Conservation (phyloP, 2,113 vertebrate genomes). For the Peromyscus leucopus region DNA sequence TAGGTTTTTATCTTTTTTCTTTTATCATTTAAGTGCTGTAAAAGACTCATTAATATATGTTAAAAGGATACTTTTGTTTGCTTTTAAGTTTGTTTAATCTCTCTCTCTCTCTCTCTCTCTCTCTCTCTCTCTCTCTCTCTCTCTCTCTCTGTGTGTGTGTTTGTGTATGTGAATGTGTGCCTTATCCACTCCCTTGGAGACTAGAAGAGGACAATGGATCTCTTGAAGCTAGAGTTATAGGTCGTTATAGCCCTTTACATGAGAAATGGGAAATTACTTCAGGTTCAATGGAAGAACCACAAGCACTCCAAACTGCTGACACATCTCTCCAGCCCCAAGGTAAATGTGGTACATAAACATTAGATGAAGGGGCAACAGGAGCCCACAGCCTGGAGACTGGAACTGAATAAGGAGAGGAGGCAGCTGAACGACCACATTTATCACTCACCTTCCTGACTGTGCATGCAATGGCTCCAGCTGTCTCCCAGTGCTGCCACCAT, state of each 20-base stretch:
- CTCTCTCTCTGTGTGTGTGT: neutral
- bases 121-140: too few species aligned
- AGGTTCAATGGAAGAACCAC: neutral
- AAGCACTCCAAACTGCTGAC: neutral
- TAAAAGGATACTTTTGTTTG: neutral
- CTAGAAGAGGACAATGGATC: neutral
- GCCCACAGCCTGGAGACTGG: neutral
- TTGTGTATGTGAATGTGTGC: fast-evolving
- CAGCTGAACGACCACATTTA: neutral
- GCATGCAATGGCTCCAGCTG: neutral
- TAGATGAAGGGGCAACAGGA: neutral
- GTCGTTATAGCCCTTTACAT: neutral
- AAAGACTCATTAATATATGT: neutral
- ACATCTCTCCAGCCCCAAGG: neutral
- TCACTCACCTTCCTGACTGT: neutral
- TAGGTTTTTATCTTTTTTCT: neutral
- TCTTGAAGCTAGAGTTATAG: neutral
- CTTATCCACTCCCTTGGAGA: neutral
- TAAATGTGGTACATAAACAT: neutral
- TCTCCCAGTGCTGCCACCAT: neutral
- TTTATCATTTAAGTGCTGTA: neutral
- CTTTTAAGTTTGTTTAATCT: neutral
- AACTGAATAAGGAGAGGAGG: neutral
- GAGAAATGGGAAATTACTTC: neutral
- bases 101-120: neutral